These are phyloP conservation scores for Heliocidaris erythrogramma DNA, from an alignment of 35 echinoderm and acorn worm genomes.

Conservation along the genomic window DNA sequence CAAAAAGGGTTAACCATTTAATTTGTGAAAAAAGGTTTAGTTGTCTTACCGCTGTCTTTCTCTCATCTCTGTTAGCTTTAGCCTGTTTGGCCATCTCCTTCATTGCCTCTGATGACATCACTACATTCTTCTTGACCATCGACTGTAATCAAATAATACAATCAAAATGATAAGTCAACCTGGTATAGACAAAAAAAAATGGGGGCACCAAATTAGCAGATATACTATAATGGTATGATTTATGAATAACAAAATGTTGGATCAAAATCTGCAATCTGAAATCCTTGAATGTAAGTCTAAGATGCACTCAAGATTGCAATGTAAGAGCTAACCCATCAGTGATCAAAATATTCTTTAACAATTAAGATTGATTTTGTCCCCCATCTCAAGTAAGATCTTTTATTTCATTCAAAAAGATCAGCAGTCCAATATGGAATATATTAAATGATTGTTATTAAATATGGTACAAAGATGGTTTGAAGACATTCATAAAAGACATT, in stretches of 20 bases:
- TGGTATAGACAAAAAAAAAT: neutral
- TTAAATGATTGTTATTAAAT: neutral
- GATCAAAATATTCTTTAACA: too few species aligned
- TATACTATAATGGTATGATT: neutral
- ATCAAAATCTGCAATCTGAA: neutral
- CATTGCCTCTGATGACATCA: constrained; percentile 96
- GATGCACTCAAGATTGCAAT: too few species aligned
- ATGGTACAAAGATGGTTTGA: neutral
- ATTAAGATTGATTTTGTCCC: too few species aligned
- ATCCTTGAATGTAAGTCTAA: neutral
- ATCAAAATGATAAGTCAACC: neutral
- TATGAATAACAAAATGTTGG: neutral
- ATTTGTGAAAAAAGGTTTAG: neutral
- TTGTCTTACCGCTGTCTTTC: constrained; percentile 56
- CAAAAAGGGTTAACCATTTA: neutral
- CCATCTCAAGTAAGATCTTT: too few species aligned
- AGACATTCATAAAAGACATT: neutral
- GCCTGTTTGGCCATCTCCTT: constrained; percentile 98
- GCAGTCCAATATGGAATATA: too few species aligned
- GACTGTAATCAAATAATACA: constrained; percentile 62
- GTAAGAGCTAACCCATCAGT: too few species aligned
- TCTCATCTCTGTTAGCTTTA: constrained; percentile 93
- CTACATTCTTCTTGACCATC: constrained; percentile 94
- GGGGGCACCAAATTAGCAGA: neutral
- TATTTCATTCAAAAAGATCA: too few species aligned